Conservation (phyloP, 2,888 invertebrate genomes). For the Macaria liturata region DNA sequence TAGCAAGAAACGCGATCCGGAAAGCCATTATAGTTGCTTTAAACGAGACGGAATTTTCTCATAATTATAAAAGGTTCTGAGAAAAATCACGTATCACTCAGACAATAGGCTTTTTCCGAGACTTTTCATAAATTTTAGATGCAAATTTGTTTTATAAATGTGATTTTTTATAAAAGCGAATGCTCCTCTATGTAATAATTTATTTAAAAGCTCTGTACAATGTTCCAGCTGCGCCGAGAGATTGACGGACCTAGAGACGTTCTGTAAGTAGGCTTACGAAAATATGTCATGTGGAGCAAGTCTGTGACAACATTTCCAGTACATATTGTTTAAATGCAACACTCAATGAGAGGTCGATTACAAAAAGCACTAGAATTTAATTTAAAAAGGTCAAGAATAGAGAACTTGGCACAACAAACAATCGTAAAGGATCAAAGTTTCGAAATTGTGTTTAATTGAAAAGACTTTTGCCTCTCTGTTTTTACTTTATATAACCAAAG, state of each 20-base stretch:
- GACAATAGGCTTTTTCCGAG: too few species aligned
- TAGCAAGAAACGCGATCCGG: constrained; percentile 1
- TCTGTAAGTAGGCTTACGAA: too few species aligned
- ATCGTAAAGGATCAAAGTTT: constrained; percentile 35
- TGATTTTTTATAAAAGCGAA: too few species aligned
- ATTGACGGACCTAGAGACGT: constrained; percentile 14
- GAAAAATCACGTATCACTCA: too few species aligned
- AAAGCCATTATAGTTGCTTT: constrained; percentile 5
- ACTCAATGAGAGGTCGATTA: constrained; percentile 2
- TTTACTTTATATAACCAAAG: constrained; percentile 36
- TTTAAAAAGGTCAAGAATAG: constrained; percentile 25
- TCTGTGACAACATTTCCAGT: background rate
- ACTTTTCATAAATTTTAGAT: too few species aligned
- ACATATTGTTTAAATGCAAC: background rate
- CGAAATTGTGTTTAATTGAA: constrained; percentile 38
- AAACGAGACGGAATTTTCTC: constrained; percentile 2
- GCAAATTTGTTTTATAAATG: too few species aligned
- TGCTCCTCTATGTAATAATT: constrained; percentile 12
- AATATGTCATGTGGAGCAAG: too few species aligned
- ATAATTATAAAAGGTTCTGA: background rate
- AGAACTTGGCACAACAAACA: constrained; percentile 35
- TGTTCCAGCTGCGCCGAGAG: constrained; percentile 36
- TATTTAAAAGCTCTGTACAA: constrained; percentile 38
- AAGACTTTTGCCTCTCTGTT: constrained; percentile 37
- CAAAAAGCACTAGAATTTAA: constrained; percentile 19